Conservation (phyloP, 2,113 vertebrate genomes). For the Coreoperca whiteheadi region DNA sequence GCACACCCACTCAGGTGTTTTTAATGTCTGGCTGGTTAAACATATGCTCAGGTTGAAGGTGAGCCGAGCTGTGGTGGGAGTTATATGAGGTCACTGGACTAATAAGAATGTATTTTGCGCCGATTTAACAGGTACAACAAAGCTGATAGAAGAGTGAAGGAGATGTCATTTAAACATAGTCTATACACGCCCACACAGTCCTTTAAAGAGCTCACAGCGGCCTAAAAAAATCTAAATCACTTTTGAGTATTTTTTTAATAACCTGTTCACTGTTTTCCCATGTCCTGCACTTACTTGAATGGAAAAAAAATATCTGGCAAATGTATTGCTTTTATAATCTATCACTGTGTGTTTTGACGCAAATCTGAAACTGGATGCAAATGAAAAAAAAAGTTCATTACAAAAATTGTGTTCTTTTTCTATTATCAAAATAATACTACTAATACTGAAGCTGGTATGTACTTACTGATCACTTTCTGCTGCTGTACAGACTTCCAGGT, state of each 20-base stretch:
- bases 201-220: neutral
- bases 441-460: neutral
- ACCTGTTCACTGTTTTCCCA: neutral
- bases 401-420: too few species aligned
- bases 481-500: neutral
- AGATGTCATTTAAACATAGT: neutral
- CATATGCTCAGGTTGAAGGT: too few species aligned
- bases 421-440: too few species aligned
- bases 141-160: neutral
- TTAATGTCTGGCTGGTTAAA: too few species aligned
- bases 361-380: neutral
- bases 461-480: neutral
- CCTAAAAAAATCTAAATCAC: neutral
- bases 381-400: too few species aligned
- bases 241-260: neutral
- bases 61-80: too few species aligned
- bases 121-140: neutral
- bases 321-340: too few species aligned
- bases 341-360: neutral
- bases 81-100: too few species aligned
- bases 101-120: neutral
- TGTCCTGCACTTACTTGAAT: neutral
- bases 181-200: neutral
- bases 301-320: neutral
- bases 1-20: too few species aligned